Percentiles rank a stretch among this genome's conserved stretches.
Conservation (phyloP, 2,113 vertebrate genomes). For the Oostethus manadensis region DNA sequence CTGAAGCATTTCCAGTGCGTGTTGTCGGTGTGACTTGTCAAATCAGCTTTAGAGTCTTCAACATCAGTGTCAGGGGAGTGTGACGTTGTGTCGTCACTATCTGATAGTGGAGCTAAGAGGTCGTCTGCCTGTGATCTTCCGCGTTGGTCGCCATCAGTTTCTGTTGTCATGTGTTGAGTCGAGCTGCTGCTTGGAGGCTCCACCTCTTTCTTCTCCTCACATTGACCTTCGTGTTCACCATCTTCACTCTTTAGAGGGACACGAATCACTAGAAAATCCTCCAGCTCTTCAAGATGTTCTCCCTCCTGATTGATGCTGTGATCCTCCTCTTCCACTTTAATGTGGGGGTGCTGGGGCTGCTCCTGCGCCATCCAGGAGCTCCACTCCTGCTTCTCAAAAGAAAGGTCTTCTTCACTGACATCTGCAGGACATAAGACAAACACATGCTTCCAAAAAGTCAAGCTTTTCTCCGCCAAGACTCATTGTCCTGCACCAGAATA, state of each 20-base stretch:
- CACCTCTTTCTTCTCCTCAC: too few relatives aligned
- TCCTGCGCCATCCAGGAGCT: neutral
- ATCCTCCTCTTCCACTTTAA: neutral
- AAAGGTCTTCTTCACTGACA: neutral
- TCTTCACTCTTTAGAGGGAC: neutral
- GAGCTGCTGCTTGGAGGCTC: too few relatives aligned
- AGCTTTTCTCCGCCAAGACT: neutral
- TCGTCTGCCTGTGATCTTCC: too few relatives aligned
- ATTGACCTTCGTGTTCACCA: neutral
- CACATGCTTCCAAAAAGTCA: neutral
- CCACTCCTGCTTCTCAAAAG: neutral
- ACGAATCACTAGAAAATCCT: neutral
- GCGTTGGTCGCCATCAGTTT: too few relatives aligned
- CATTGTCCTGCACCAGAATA: neutral
- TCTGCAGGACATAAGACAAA: neutral
- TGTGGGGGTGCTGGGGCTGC: neutral
- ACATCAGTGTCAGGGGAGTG: too few relatives aligned
- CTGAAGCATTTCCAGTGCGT: too few relatives aligned
- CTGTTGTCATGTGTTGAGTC: too few relatives aligned
- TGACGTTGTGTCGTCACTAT: too few relatives aligned
- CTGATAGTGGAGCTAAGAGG: too few relatives aligned
- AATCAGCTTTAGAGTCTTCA: too few relatives aligned
- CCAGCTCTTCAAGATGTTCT: neutral
- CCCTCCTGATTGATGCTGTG: neutral
- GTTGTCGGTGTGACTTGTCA: too few relatives aligned